Percentiles rank a stretch among this genome's conserved stretches.
These are phyloP conservation scores for Parambassis ranga DNA, from an alignment of 2,797 vertebrate genomes.

Conservation along the genomic window DNA sequence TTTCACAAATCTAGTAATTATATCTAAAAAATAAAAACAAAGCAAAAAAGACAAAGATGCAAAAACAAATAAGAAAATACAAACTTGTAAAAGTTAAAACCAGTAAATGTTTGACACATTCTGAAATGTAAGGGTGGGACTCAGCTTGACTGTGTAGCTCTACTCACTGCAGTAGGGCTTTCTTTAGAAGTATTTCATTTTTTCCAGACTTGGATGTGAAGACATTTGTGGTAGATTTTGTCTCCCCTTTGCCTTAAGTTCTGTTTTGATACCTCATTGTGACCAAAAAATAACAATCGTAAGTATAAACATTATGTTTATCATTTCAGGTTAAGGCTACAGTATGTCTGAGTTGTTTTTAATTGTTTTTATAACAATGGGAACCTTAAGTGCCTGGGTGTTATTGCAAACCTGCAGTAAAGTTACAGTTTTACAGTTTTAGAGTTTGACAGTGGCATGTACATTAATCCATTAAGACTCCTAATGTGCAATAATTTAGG, in stretches of 20 bases:
- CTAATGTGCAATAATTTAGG: not conserved
- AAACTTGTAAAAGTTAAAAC: too few relatives aligned
- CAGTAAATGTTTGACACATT: too few relatives aligned
- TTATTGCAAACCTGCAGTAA: conserved; percentile 24
- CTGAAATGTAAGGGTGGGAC: too few relatives aligned
- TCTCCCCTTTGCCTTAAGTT: conserved; percentile 55
- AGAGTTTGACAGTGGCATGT: conserved; percentile 18
- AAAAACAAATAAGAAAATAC: not conserved
- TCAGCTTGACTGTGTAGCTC: conserved; percentile 44
- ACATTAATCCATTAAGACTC: not conserved
- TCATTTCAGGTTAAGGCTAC: conserved; percentile 46
- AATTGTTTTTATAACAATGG: conserved; percentile 45
- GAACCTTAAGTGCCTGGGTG: conserved; percentile 15
- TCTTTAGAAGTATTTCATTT: conserved; percentile 36
- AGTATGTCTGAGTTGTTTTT: conserved; percentile 46
- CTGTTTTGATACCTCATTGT: conserved; percentile 56
- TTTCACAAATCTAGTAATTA: too few relatives aligned
- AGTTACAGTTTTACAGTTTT: conserved; percentile 23
- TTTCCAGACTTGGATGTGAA: conserved; percentile 27
- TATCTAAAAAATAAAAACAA: too few relatives aligned
- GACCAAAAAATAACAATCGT: conserved; percentile 68
- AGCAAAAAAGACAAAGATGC: too few relatives aligned
- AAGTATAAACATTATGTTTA: conserved; percentile 60
- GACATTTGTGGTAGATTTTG: conserved; percentile 26
- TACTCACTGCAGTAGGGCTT: conserved; percentile 26